Evolutionary conservation across 2,888 invertebrate genomes (phyloP), one percentile per base, ranked within the genome.

Genomic region (Synergus gifuensis): DNA sequence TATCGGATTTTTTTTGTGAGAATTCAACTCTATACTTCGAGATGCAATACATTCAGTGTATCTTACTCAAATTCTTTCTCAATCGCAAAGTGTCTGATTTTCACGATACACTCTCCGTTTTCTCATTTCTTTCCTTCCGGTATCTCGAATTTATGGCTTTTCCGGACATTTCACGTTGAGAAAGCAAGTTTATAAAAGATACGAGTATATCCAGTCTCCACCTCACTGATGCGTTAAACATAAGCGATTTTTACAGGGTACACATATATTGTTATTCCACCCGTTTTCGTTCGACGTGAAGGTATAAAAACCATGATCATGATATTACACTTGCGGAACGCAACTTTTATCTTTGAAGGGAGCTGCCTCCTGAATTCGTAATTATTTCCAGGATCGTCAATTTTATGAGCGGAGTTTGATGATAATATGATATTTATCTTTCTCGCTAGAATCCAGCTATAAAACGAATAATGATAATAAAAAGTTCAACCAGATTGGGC

Each of bases 201-300:
- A 28, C 14, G 16, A 36, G 7, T 7, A 12, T 36, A 3, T 7
- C 28, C 5, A 7, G 5, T 36, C 36, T 2, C 36, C 2, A 36
- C 62, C 14, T 28, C 16, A 8, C 16, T 28, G 63, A 63, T 36
- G 12, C 63, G 36, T 36, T 28, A 36, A 36, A 36, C 36, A 63
- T n/a, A 36, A 63, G 36, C 63, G 63, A 63, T 63, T 22, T 28
- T 8, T 60, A 22, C 2, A 49, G 4, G 14, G 4, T n/a, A 3
- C 28, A 18, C 18, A 36, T 1, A 58, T 18, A 58, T 58, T 58
- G 58, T 58, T 58, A 58, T 58, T 58, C 58, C 14, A 4, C 58
- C 58, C 18, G n/a, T 63, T 16, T 16, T 63, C 63, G 63, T 63
- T 63, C 40, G 28, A 40, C 63, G 28, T 63, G 16, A 63, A 62